These are phyloP conservation scores for Lagria hirta DNA, from an alignment of 2,888 invertebrate genomes.

Conservation along the genomic window DNA sequence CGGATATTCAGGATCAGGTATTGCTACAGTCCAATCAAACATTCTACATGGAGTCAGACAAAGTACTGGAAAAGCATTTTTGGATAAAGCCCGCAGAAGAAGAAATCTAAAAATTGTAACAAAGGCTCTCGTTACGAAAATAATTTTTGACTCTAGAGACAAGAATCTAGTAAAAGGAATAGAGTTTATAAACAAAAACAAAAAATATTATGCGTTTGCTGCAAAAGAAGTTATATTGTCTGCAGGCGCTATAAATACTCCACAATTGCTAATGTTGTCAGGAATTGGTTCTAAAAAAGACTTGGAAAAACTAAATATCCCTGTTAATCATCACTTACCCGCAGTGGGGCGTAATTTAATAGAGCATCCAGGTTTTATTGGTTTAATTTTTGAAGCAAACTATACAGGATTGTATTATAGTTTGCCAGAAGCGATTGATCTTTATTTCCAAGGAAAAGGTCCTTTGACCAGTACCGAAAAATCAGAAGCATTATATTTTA, in stretches of 20 bases:
- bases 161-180: slow-evolving; percentile 24
- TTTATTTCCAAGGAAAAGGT: slow-evolving; percentile 1
- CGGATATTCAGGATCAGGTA: slow-evolving; percentile 22
- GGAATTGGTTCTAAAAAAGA: slow-evolving; percentile 12
- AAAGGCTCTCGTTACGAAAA: slow-evolving; percentile 24
- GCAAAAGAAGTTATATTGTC: slow-evolving; percentile 11
- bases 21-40: slow-evolving; percentile 21
- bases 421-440: neutral
- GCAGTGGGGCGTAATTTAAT: slow-evolving; percentile 5
- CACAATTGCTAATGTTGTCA: slow-evolving; percentile 13
- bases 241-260: slow-evolving; percentile 11
- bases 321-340: slow-evolving; percentile 5
- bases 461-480: slow-evolving; percentile 5
- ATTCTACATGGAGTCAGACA: slow-evolving; percentile 25
- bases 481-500: slow-evolving; percentile 4
- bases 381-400: slow-evolving; percentile 3
- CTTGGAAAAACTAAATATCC: slow-evolving; percentile 5
- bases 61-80: slow-evolving; percentile 24
- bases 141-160: slow-evolving; percentile 11
- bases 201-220: slow-evolving; percentile 10
- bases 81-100: slow-evolving; percentile 21
- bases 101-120: slow-evolving; percentile 24
- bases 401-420: too few species aligned
- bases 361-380: slow-evolving; percentile 4
- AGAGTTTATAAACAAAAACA: slow-evolving; percentile 23